Evolutionary conservation across 2,888 invertebrate species (phyloP), one percentile per base, ranked within the genome.

Genomic region (Leptarthrus brevirostris): DNA sequence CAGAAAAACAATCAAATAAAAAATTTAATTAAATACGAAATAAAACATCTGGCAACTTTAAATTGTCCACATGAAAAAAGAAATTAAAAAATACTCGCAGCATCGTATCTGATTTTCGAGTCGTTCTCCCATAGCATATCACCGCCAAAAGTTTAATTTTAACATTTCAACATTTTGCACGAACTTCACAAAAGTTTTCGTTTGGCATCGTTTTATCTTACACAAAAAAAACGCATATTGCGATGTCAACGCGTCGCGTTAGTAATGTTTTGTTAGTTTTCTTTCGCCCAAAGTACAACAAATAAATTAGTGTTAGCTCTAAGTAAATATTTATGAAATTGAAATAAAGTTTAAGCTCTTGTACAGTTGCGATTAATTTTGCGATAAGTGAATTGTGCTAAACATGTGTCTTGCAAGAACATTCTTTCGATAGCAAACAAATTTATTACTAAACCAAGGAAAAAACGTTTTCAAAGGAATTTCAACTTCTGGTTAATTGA

Each of bases 81-180:
- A 24, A 73, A 34, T 40, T 12, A 40, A 40, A 40, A 40, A 40
- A 6, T 40, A 12, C 12, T 40, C n/a, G n/a, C 40, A 40, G 40
- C 40, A 40, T 40, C 40, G 40, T 12, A 40, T 40, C n/a, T 3
- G 8, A 40, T 30, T n/a, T 47, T 16, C 52, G 6, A 16, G 30
- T 14, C 14, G 18, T 24, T 49, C 69, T 52, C 30, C 69, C 16
- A 18, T n/a, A 34, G 52, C 8, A 64, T 66, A 72, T 70, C 61
- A 70, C 47, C 61, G 61, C 70, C 70, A 73, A 73, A 53, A 14
- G 73, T 73, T 74, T 75, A 75, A 73, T 70, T 75, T 75, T 75
- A 75, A 75, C 70, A 44, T 72, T 58, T 69, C 58, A 69, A 74
- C 40, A 54, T 71, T 61, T 71, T 53, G 74, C 61, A 47, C 69